A percentile compares a stretch with the other conserved stretches of the same genome.
phyloP scores from a whole-genome alignment of 2,113 vertebrate species.

The Triplophysa rosa region DNA sequence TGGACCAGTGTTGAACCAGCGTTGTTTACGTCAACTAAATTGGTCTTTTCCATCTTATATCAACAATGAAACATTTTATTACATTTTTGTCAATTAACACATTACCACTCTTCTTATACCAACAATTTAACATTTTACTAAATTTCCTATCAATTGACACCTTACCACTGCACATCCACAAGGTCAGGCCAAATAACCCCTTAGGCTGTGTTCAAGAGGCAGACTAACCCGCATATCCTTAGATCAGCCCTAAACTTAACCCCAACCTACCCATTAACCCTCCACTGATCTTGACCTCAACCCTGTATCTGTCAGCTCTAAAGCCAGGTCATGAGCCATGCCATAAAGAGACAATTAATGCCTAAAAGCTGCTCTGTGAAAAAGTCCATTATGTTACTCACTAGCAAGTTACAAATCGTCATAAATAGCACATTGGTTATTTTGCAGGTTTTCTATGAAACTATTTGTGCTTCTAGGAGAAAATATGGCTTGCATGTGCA shows the following conservation, averaged over 20 bases:
- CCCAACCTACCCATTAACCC: slow-evolving; percentile 36
- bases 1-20: too few relatives aligned
- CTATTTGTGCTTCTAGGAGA: neutral
- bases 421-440: too few relatives aligned
- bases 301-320: slow-evolving; percentile 4
- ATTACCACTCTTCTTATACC: too few relatives aligned
- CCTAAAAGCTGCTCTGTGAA: neutral
- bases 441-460: neutral
- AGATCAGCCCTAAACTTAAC: slow-evolving; percentile 29
- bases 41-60: too few relatives aligned
- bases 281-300: slow-evolving; percentile 2
- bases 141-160: neutral
- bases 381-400: neutral
- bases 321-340: neutral
- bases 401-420: neutral
- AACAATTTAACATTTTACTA: neutral
- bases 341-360: slow-evolving; percentile 7
- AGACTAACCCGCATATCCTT: neutral
- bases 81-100: too few relatives aligned
- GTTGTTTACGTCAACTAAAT: too few relatives aligned
- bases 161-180: neutral
- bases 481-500: neutral
- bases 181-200: slow-evolving; percentile 1
- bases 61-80: too few relatives aligned
- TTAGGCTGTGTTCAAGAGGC: slow-evolving; percentile 11